Percentiles rank a stretch among this genome's conserved stretches.
These are phyloP conservation scores for Naso thynnoides DNA, from an alignment of 2,797 vertebrate species.

Conservation along the genomic window DNA sequence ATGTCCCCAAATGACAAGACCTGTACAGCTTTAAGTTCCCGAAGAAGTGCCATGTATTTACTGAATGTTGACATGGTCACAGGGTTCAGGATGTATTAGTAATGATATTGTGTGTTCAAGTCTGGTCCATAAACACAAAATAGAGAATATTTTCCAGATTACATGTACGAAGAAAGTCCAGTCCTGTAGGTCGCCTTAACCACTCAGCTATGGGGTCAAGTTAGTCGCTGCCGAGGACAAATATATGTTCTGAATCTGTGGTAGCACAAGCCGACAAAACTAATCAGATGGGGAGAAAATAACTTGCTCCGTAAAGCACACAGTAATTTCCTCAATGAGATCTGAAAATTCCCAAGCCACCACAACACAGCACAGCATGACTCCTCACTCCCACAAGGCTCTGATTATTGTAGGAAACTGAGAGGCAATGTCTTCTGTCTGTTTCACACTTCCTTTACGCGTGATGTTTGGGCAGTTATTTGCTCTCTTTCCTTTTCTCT, in stretches of 20 bases:
- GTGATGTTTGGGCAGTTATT: slow-evolving; percentile 46
- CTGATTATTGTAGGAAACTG: slow-evolving; percentile 23
- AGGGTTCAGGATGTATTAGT: neutral
- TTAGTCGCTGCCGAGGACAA: neutral
- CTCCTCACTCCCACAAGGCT: slow-evolving; percentile 51
- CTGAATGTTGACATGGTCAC: neutral
- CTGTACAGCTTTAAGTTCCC: neutral
- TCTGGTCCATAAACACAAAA: slow-evolving; percentile 3
- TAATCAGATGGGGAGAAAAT: slow-evolving; percentile 17
- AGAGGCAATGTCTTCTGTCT: slow-evolving; percentile 13
- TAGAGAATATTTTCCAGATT: neutral
- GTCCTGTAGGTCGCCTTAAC: slow-evolving; percentile 34
- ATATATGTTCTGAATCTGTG: neutral
- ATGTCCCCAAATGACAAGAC: neutral
- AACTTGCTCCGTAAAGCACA: neutral
- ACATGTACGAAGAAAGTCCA: neutral
- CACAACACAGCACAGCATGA: slow-evolving; percentile 40
- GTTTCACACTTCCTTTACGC: slow-evolving; percentile 67
- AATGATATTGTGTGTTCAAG: neutral
- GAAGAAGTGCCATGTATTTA: neutral
- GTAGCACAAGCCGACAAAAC: neutral
- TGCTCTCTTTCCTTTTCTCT: neutral
- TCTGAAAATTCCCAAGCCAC: slow-evolving; percentile 41
- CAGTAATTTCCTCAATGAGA: slow-evolving; percentile 13
- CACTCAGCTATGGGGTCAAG: neutral